Base-by-base conservation (phyloP, 2,888 invertebrate genomes). In the Carabus problematicus region DNA sequence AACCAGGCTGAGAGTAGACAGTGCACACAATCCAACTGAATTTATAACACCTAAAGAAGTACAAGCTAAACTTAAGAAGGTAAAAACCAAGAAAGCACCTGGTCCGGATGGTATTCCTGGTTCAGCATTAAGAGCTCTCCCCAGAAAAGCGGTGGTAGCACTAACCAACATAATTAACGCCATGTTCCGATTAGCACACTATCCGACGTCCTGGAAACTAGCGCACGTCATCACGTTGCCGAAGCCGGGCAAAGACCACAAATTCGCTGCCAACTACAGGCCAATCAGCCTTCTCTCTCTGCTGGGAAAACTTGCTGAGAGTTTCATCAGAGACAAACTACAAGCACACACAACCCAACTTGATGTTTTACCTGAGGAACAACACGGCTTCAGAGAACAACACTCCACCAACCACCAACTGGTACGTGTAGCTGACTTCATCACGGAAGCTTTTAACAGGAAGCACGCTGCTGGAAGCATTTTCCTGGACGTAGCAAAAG, bases 81-180 rank as follows among this genome's bases (percentile, higher is more conserved):
- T n/a, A 9, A 55, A 55, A 16, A 14, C 29, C 16, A 55, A 55
- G 18, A 55, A 55, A 7, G 55, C 29, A 14, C 18, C 55, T 7
- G 18, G 55, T 14, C 55, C 16, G 6, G 55, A 55, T n/a, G 29
- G 29, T 1, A 55, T 55, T 55, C 18, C 55, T 7, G 55, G 55
- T 18, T n/a, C 3, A 55, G 55, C 55, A 19, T 8, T 55, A 6
- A 16, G 55, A 9, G 16, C 55, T 55, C 29, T 55, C 8, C 55
- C 55, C 16, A 3, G 1, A 9, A 6, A 55, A 55, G 55, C 55
- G 1, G n/a, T 18, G 12, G 55, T 55, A 3, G 18, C 55, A 18
- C 29, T 55, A 14, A 55, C 55, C 6, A 55, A 55, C 19, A 55
- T 55, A 8, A 55, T 55, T 18, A 55, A 55, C 29, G 55, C 55